Conservation (phyloP, 2,797 vertebrate species). For the Artibeus lituratus region DNA sequence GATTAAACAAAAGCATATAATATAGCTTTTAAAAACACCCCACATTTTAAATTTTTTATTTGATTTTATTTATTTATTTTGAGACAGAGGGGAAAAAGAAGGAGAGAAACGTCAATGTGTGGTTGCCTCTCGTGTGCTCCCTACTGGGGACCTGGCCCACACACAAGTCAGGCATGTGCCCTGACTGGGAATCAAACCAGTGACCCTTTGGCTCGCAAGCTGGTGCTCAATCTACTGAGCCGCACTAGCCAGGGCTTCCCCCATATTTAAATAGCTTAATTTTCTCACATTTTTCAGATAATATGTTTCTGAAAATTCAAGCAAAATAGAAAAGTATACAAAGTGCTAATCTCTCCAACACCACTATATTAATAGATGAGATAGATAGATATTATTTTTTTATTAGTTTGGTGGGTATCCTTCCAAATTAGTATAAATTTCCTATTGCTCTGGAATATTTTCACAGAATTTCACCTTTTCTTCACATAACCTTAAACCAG, state of each 20-base stretch:
- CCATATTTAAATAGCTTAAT: neutral
- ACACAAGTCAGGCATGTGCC: no score
- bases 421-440: neutral
- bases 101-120: no score
- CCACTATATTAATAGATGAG: neutral
- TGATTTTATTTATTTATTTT: no score
- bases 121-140: no score
- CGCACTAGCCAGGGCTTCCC: neutral
- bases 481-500: neutral
- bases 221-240: no score
- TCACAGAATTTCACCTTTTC: neutral
- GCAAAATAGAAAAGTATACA: neutral
- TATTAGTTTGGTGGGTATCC: neutral
- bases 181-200: no score
- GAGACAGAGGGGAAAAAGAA: no score
- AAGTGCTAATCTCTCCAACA: neutral
- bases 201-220: no score
- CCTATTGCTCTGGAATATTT: neutral
- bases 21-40: neutral
- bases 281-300: neutral
- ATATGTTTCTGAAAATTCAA: neutral
- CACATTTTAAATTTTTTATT: neutral
- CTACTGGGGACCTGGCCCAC: no score
- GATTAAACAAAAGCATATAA: neutral
- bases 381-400: neutral